Conservation (phyloP, 2,797 vertebrate genomes). For the Galaxias olidus region DNA sequence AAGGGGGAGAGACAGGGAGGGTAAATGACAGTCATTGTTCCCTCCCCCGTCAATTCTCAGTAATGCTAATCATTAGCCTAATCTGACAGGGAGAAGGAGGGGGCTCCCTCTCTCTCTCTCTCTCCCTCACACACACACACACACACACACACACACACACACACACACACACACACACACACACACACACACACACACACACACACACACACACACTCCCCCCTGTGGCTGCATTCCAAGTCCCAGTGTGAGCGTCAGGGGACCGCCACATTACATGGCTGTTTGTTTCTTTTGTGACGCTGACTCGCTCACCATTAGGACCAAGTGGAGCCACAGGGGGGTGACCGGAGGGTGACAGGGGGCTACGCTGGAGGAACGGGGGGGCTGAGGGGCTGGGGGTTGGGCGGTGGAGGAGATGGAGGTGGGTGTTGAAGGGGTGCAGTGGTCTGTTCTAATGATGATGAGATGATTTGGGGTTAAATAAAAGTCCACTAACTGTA, state of each 20-base stretch:
- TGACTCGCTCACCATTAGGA: conserved; percentile 66
- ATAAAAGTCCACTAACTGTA: too few species aligned
- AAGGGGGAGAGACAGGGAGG: conserved; percentile 61
- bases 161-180: conserved; percentile 20
- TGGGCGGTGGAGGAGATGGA: background rate
- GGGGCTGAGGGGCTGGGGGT: background rate
- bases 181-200: conserved; percentile 26
- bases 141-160: background rate
- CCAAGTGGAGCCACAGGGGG: conserved; percentile 13
- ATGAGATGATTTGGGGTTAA: too few species aligned
- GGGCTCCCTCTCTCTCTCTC: conserved; percentile 14
- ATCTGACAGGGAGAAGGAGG: conserved; percentile 73
- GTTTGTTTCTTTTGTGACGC: conserved; percentile 78
- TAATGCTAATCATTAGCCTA: conserved; percentile 79
- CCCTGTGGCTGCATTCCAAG: conserved; percentile 67
- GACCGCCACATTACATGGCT: conserved; percentile 79
- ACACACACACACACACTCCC: conserved; percentile 7
- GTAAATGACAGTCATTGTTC: conserved; percentile 79
- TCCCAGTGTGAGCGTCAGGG: conserved; percentile 73
- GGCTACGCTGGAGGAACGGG: conserved; percentile 15
- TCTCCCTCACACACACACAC: conserved; percentile 16
- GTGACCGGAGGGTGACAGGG: conserved; percentile 17
- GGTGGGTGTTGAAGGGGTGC: background rate
- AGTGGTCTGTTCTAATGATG: too few species aligned
- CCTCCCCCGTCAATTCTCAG: conserved; percentile 75